A percentile compares a stretch with the other conserved stretches of the same genome.
phyloP scores from a whole-genome alignment of 2,113 vertebrate genomes.

The Takifugu flavidus region DNA sequence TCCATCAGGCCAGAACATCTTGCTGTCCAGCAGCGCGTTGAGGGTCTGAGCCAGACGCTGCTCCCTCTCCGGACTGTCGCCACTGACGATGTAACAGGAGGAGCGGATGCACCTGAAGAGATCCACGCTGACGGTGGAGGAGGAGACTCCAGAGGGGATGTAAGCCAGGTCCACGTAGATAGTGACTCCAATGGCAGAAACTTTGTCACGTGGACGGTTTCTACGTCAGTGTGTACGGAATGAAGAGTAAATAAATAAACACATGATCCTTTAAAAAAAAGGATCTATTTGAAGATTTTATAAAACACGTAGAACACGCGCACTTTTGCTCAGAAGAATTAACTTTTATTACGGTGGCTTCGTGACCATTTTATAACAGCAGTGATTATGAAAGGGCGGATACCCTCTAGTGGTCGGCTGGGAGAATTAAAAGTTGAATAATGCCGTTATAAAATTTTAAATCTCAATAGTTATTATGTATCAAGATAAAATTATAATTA shows the following conservation, averaged over 20 bases:
- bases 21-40: slow-evolving; percentile 82
- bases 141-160: slow-evolving; percentile 81
- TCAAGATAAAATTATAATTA: too few relatives aligned
- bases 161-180: slow-evolving; percentile 93
- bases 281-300: too few relatives aligned
- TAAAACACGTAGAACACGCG: too few relatives aligned
- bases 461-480: too few relatives aligned
- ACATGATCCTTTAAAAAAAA: too few relatives aligned
- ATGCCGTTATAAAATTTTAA: background rate
- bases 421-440: background rate
- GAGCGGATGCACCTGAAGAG: slow-evolving; percentile 85
- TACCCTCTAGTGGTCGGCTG: slow-evolving; percentile 44
- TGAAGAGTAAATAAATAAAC: too few relatives aligned
- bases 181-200: slow-evolving; percentile 8
- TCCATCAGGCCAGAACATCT: slow-evolving; percentile 77
- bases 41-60: slow-evolving; percentile 79
- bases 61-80: slow-evolving; percentile 83
- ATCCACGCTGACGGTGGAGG: slow-evolving; percentile 78
- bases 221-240: too few relatives aligned
- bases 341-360: slow-evolving; percentile 6
- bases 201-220: slow-evolving; percentile 3
- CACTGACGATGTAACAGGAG: slow-evolving; percentile 90
- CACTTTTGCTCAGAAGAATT: background rate
- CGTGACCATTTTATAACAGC: background rate
- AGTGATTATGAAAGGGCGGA: slow-evolving; percentile 16